Conservation (phyloP, 2,113 vertebrate species). For the Trematocara stigmaticum region DNA sequence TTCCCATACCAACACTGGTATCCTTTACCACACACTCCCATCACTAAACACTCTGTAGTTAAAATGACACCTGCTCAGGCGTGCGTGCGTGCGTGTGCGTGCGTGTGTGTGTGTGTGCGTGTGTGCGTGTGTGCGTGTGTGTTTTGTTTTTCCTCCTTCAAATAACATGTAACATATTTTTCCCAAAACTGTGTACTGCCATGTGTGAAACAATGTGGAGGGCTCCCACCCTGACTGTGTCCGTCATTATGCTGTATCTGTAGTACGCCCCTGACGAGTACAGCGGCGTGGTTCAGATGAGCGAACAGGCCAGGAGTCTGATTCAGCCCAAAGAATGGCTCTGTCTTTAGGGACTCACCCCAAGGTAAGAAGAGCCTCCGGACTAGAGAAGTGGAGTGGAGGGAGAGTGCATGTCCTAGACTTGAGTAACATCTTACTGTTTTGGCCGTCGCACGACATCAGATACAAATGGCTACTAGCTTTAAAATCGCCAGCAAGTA, state of each 20-base stretch:
- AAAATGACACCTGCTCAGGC: neutral
- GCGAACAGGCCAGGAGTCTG: slow-evolving; percentile 89
- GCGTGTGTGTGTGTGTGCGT: neutral
- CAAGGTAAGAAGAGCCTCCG: slow-evolving; percentile 75
- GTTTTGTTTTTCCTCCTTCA: neutral
- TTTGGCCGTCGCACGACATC: neutral
- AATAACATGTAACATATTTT: neutral
- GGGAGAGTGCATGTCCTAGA: slow-evolving; percentile 1
- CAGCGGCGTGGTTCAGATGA: slow-evolving; percentile 89
- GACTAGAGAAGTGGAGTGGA: slow-evolving; percentile 11
- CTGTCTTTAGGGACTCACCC: slow-evolving; percentile 84
- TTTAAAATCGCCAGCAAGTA: neutral
- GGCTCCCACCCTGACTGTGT: slow-evolving; percentile 48
- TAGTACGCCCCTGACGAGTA: slow-evolving; percentile 95
- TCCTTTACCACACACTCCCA: neutral
- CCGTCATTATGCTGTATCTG: slow-evolving; percentile 76
- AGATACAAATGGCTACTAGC: neutral
- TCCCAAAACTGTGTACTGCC: neutral
- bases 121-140: neutral
- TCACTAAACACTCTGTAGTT: neutral
- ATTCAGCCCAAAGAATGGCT: slow-evolving; percentile 99
- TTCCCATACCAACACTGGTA: slow-evolving; percentile 1
- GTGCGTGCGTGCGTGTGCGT: neutral
- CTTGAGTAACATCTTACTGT: neutral
- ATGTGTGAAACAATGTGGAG: neutral